A percentile compares a stretch with the other conserved stretches of the same genome.
Conservation (phyloP, 1,140 invertebrate species). For the Saxidomus purpurata region DNA sequence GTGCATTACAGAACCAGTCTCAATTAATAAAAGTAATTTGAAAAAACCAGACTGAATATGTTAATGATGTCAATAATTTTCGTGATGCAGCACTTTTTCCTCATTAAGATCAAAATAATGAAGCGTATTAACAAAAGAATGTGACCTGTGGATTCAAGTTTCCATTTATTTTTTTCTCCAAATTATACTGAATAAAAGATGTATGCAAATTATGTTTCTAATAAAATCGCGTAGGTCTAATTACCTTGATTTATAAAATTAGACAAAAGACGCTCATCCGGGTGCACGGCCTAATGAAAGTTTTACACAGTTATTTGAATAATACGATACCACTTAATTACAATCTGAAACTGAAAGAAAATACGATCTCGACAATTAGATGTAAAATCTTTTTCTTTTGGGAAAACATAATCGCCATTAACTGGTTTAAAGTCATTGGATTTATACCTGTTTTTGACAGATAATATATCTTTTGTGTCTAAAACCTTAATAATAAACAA, state of each 20-base stretch:
- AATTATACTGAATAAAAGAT: constrained; percentile 15
- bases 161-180: constrained; percentile 17
- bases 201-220: constrained; percentile 58
- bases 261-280: constrained; percentile 39
- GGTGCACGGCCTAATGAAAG: constrained; percentile 45
- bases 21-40: constrained; percentile 42
- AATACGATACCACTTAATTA: constrained; percentile 61
- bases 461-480: constrained; percentile 19
- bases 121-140: constrained; percentile 61
- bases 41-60: constrained; percentile 56
- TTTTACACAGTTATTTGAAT: constrained; percentile 33
- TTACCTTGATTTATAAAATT: constrained; percentile 54
- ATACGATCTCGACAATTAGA: constrained; percentile 29
- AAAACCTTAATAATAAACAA: constrained; percentile 18
- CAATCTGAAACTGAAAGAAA: constrained; percentile 49
- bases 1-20: constrained; percentile 4
- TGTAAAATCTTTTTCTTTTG: constrained; percentile 16
- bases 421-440: constrained; percentile 15
- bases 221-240: constrained; percentile 36
- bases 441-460: not conserved
- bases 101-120: constrained; percentile 62
- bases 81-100: constrained; percentile 63
- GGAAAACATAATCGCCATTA: constrained; percentile 23
- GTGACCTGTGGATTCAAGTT: constrained; percentile 50
- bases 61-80: constrained; percentile 61